A percentile compares a stretch with the other conserved stretches of the same genome.
Conservation (phyloP, 2,888 invertebrate species). For the Hydroisotoma schaefferi region DNA sequence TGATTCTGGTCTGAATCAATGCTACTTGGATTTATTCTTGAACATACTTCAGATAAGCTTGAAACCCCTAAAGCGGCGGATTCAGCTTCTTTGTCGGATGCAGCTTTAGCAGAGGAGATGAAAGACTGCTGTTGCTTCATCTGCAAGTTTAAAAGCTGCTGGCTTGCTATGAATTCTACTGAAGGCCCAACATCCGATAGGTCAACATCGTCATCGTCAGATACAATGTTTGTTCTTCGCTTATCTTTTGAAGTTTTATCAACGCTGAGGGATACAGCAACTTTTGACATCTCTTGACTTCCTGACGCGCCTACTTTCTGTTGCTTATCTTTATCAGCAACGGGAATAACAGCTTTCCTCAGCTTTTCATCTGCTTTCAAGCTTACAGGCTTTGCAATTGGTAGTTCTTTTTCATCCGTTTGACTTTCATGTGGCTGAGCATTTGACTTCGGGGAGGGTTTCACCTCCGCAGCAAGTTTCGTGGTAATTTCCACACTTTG, state of each 20-base stretch:
- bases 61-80: neutral
- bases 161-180: conserved; percentile 9
- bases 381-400: too few species aligned
- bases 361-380: too few species aligned
- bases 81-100: neutral
- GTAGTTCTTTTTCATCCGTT: too few species aligned
- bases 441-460: neutral
- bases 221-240: too few species aligned
- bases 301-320: too few species aligned
- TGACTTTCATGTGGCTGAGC: too few species aligned
- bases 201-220: conserved; percentile 10
- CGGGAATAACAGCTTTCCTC: neutral
- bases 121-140: neutral
- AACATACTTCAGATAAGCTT: neutral
- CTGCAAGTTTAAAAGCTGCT: conserved; percentile 9
- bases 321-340: conserved; percentile 3
- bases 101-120: neutral
- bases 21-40: neutral
- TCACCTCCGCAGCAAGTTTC: neutral
- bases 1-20: neutral
- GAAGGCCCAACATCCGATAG: conserved; percentile 8
- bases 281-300: too few species aligned
- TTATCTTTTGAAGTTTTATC: neutral
- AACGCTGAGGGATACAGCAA: neutral
- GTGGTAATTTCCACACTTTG: neutral